A percentile compares a stretch with the other conserved stretches of the same genome.
Conservation (phyloP, 2,888 invertebrate genomes). For the Campoplex capitator region DNA sequence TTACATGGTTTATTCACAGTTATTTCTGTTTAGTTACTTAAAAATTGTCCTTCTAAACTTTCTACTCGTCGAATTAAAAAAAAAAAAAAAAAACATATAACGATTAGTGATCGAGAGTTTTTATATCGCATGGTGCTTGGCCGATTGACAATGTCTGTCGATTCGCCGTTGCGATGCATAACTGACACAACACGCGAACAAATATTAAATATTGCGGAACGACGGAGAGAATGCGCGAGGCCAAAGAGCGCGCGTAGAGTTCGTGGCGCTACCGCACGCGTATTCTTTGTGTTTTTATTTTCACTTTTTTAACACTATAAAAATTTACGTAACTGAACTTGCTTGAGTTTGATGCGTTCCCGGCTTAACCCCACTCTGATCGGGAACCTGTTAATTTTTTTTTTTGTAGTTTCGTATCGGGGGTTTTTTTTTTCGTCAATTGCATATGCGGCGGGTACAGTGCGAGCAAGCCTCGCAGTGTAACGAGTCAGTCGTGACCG, state of each 20-base stretch:
- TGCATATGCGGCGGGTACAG: slow-evolving; percentile 22
- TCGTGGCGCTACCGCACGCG: not conserved
- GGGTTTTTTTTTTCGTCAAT: not conserved
- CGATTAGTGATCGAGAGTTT: not conserved
- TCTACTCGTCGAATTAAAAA: not conserved
- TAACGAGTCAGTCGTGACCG: slow-evolving; percentile 56
- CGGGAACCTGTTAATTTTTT: not conserved
- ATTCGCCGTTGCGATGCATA: not conserved
- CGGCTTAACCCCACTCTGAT: not conserved
- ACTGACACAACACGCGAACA: not conserved
- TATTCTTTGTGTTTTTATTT: not conserved
- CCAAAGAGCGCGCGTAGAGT: slow-evolving; percentile 2
- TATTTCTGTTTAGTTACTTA: not conserved
- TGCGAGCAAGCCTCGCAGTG: not conserved
- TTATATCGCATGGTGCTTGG: not conserved
- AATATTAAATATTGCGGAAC: not conserved
- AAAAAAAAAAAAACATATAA: not conserved
- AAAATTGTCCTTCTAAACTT: not conserved
- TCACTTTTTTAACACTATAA: not conserved
- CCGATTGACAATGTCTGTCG: not conserved
- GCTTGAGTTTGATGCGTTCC: slow-evolving; percentile 5
- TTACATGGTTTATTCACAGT: not conserved
- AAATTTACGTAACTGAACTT: not conserved
- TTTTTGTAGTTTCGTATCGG: too few species aligned
- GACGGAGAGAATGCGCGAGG: not conserved